A percentile compares a stretch with the other conserved stretches of the same genome.
Evolutionary conservation across 2,797 vertebrate species (phyloP).

Genomic region (Peromyscus eremicus): DNA sequence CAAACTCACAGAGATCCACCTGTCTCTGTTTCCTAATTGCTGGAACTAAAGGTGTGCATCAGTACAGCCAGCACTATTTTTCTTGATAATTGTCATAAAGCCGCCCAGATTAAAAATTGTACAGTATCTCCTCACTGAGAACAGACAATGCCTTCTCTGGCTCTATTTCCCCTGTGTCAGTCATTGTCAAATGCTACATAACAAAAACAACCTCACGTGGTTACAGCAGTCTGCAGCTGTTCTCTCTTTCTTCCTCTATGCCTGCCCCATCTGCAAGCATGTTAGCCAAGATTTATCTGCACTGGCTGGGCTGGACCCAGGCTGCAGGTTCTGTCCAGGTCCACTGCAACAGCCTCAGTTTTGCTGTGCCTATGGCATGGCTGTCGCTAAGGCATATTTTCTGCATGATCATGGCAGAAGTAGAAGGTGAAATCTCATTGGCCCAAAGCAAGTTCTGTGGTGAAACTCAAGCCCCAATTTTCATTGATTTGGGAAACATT

Average conservation of each 20-base stretch:
- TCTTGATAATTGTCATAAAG: constrained; percentile 30
- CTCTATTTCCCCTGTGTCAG: not conserved
- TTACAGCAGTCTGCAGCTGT: not conserved
- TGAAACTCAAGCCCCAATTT: not conserved
- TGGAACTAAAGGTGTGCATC: not conserved
- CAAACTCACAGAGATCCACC: not conserved
- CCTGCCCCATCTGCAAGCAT: not conserved
- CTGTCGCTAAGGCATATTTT: not conserved
- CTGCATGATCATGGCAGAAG: not conserved
- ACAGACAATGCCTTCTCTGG: not conserved
- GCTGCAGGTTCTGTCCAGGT: constrained; percentile 21
- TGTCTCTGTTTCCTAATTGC: not conserved
- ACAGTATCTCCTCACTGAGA: not conserved
- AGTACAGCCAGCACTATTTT: constrained; percentile 1
- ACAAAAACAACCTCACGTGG: not conserved
- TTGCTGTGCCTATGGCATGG: not conserved
- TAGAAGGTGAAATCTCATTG: not conserved
- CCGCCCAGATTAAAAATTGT: not conserved
- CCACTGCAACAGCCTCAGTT: not conserved
- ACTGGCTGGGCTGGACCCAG: not conserved
- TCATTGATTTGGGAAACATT: constrained; percentile 29
- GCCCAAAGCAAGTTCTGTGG: constrained; percentile 32
- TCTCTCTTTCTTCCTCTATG: not conserved
- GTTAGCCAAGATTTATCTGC: not conserved
- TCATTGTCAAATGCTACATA: not conserved